Percentiles rank a stretch among this genome's conserved stretches.
Conservation (phyloP, 1,140 invertebrate genomes). For the Liolophura sinensis region DNA sequence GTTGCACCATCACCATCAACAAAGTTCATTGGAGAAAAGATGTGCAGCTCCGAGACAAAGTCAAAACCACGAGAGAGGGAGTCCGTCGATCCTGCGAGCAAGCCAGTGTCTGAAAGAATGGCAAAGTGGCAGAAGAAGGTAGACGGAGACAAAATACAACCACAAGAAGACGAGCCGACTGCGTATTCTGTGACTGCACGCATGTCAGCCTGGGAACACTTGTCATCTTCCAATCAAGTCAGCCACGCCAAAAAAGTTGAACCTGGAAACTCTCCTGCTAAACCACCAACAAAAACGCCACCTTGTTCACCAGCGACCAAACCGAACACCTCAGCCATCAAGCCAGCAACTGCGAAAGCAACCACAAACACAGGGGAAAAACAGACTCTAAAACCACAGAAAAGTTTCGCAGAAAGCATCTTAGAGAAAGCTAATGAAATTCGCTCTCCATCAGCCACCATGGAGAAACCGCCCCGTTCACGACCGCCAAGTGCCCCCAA, state of each 20-base stretch:
- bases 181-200: constrained; percentile 45
- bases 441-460: too few species aligned
- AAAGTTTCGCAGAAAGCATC: constrained; percentile 38
- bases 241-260: constrained; percentile 46
- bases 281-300: not conserved
- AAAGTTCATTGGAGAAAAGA: not conserved
- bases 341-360: constrained; percentile 4
- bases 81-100: constrained; percentile 25
- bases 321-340: not conserved
- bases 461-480: too few species aligned
- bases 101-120: constrained; percentile 48
- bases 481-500: too few species aligned
- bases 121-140: constrained; percentile 50
- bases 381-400: constrained; percentile 28
- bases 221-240: constrained; percentile 41
- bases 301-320: constrained; percentile 1
- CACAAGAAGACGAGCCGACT: constrained; percentile 43
- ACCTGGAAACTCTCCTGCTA: constrained; percentile 21
- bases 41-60: not conserved
- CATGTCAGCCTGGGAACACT: constrained; percentile 51
- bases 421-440: constrained; percentile 30
- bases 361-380: constrained; percentile 12
- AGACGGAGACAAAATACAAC: constrained; percentile 14
- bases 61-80: constrained; percentile 4
- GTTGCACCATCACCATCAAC: constrained; percentile 1